These are phyloP conservation scores for Dissostichus mawsoni DNA, from an alignment of 2,113 vertebrate genomes.

Conservation along the genomic window DNA sequence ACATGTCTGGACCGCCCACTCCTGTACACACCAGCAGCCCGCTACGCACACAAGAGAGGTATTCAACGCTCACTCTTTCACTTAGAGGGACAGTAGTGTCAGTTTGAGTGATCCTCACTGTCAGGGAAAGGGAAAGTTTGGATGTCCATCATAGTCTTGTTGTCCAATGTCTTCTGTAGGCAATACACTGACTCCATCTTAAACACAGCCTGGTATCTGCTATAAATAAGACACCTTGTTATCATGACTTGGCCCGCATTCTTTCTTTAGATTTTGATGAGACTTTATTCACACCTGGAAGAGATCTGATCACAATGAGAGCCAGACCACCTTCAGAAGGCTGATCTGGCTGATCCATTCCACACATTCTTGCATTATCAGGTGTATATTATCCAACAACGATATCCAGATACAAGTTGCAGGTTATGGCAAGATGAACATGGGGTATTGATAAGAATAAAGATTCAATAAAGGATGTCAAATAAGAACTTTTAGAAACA, in stretches of 20 bases:
- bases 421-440: not conserved
- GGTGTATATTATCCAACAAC: not conserved
- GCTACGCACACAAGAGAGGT: slow-evolving; percentile 87
- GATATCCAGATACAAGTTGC: not conserved
- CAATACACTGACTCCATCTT: too few species aligned
- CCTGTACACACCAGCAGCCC: slow-evolving; percentile 91
- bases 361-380: not conserved
- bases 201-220: too few species aligned
- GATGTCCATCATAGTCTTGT: too few species aligned
- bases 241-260: not conserved
- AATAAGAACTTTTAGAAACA: not conserved
- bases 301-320: not conserved
- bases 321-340: not conserved
- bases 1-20: slow-evolving; percentile 84
- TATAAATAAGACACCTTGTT: not conserved
- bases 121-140: not conserved
- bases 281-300: not conserved
- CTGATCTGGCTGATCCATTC: not conserved
- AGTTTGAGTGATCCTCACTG: not conserved
- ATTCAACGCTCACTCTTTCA: slow-evolving; percentile 1
- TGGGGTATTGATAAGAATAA: not conserved
- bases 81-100: not conserved
- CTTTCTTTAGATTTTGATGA: not conserved
- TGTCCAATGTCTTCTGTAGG: too few species aligned
- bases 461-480: not conserved